Conservation (phyloP, 2,113 vertebrate genomes). For the Xiphorhynchus elegans region DNA sequence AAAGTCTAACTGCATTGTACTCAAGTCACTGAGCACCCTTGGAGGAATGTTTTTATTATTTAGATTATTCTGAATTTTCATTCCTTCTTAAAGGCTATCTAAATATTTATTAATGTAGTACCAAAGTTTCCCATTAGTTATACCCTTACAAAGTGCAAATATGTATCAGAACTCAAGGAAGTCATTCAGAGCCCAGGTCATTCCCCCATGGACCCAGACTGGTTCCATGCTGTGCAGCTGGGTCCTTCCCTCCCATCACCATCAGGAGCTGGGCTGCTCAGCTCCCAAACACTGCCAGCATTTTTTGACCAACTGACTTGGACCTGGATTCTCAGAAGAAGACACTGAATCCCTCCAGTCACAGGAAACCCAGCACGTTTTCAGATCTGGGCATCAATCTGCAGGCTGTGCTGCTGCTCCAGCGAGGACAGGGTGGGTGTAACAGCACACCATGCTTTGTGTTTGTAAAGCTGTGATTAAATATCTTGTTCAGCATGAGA, state of each 20-base stretch:
- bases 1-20: background rate
- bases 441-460: background rate
- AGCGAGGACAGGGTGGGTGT: background rate
- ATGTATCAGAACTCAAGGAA: background rate
- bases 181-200: background rate
- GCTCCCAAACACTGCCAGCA: background rate
- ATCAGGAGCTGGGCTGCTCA: fast-evolving
- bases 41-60: background rate
- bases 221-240: background rate
- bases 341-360: background rate
- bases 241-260: background rate
- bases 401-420: background rate
- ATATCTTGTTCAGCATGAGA: no score
- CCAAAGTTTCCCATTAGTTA: background rate
- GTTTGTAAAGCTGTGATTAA: background rate
- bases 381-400: background rate
- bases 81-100: background rate
- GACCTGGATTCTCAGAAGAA: background rate
- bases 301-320: background rate
- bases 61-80: background rate
- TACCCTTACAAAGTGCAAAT: background rate
- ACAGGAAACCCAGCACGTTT: fast-evolving
- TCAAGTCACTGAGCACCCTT: background rate
- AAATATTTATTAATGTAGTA: background rate
- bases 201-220: background rate